Base-by-base conservation (phyloP, 2,888 invertebrate genomes). In the Oligia fasciuncula region DNA sequence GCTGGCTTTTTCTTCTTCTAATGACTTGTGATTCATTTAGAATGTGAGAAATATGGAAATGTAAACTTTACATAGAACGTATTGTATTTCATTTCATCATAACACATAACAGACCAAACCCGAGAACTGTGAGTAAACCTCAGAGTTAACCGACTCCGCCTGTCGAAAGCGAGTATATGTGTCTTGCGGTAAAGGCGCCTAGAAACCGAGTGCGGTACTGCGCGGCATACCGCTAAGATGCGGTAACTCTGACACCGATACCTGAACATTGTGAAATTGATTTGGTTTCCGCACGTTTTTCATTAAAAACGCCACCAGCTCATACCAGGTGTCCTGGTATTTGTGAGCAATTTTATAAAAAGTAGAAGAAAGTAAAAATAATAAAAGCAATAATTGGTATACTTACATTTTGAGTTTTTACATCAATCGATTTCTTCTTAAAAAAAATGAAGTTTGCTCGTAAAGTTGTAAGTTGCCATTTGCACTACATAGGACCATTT, bases 161-260 rank as follows among this genome's bases (percentile, higher is more conserved):
- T 77, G 88, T 81, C 73, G 84, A 90, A 88, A 90, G 90, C 70
- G 86, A 89, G 83, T 86, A 87, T 88, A 77, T 86, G 79, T 87
- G 86, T 81, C 85, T 86, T 89, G 90, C 87, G 90, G 90, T 90
- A 84, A 66, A 65, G 82, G 35, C 84, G 87, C 87, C 86, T 85
- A 88, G 84, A 90, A 86, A 85, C 80, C 70, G 78, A 71, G 83
- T 78, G 87, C 90, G 75, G 83, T 78, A 85, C 85, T 54, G 83
- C 80, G 69, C 75, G 68, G 75, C 80, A 65, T 63, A 79, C 88
- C 88, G 85, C 86, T 83, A 82, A 49, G 63, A 76, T 86, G 89
- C 87, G 87, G 90, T 89, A 75, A 84, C 79, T 51, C 71, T 82
- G 87, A 88, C 89, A 89, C 80, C 81, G 79, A 89, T 89, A 85